A percentile compares a stretch with the other conserved stretches of the same genome.
Conservation (phyloP, 2,797 vertebrate species). For the Sphenodon punctatus region DNA sequence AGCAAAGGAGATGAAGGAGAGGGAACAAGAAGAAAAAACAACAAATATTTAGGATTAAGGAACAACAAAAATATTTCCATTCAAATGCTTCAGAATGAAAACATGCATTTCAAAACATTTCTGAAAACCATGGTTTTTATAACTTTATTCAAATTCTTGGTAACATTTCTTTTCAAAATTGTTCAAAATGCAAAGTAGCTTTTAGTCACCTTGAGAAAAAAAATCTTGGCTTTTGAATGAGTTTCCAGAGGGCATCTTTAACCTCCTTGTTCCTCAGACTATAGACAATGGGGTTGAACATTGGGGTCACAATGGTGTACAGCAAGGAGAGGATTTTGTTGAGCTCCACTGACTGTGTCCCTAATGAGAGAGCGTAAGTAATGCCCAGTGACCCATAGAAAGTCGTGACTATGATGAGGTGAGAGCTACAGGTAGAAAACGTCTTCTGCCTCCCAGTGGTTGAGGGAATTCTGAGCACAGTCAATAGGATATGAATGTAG, state of each 20-base stretch:
- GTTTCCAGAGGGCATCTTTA: not conserved
- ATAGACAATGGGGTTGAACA: conserved; percentile 38
- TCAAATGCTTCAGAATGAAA: too few relatives aligned
- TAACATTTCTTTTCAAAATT: too few relatives aligned
- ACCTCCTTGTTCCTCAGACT: conserved; percentile 53
- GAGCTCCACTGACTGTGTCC: conserved; percentile 3
- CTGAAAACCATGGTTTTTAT: too few relatives aligned
- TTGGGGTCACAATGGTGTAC: conserved; percentile 31
- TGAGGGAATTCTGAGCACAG: conserved; percentile 21
- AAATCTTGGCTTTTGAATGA: not conserved
- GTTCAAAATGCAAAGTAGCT: too few relatives aligned
- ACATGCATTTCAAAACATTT: too few relatives aligned
- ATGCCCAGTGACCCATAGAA: conserved; percentile 42
- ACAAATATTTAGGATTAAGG: too few relatives aligned
- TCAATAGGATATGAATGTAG: not conserved
- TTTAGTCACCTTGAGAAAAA: not conserved
- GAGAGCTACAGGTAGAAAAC: conserved; percentile 42
- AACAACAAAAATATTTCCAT: too few relatives aligned
- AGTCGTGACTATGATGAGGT: conserved; percentile 19
- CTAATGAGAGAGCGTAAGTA: conserved; percentile 16
- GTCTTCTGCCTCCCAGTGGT: conserved; percentile 12
- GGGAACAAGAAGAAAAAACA: too few relatives aligned
- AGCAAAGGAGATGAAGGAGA: too few relatives aligned
- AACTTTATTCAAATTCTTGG: too few relatives aligned
- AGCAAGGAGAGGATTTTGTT: conserved; percentile 44